These are phyloP conservation scores for Adrianichthys oophorus DNA, from an alignment of 2,797 vertebrate genomes.

Conservation along the genomic window DNA sequence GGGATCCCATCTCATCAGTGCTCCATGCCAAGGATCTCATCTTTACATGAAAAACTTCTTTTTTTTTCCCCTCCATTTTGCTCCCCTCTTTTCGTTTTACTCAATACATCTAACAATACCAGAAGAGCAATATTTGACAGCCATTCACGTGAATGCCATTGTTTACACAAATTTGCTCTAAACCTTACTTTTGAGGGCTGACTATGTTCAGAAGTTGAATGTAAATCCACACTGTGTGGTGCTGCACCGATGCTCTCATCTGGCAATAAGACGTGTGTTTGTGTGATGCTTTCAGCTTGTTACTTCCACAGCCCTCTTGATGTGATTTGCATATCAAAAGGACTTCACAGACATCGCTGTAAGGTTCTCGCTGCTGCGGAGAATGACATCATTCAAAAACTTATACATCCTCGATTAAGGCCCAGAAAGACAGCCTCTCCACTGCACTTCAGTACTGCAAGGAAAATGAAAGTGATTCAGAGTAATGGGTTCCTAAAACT, in stretches of 20 bases:
- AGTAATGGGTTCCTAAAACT: conserved; percentile 64
- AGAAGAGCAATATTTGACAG: too few relatives aligned
- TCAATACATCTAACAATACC: too few relatives aligned
- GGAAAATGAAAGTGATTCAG: conserved; percentile 51
- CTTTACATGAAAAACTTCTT: too few relatives aligned
- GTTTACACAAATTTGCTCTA: background rate
- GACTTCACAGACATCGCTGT: conserved; percentile 13
- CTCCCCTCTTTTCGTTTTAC: too few relatives aligned
- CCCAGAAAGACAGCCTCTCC: conserved; percentile 18
- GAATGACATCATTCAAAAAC: conserved; percentile 31
- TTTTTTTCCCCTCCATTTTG: too few relatives aligned
- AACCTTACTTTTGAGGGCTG: background rate
- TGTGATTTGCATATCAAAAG: conserved; percentile 39
- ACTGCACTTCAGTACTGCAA: conserved; percentile 19
- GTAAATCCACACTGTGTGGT: conserved; percentile 3
- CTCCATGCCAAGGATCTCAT: too few relatives aligned
- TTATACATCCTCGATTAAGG: conserved; percentile 37
- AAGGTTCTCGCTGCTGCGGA: conserved; percentile 20
- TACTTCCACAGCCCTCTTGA: conserved; percentile 2
- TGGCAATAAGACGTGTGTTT: conserved; percentile 13
- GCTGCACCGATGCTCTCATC: conserved; percentile 4
- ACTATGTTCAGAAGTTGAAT: conserved; percentile 2
- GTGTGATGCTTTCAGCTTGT: conserved; percentile 16
- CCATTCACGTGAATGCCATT: too few relatives aligned
- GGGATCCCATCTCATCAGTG: background rate